Base-by-base conservation (phyloP, 1,140 invertebrate species). In the Anadara kagoshimensis region DNA sequence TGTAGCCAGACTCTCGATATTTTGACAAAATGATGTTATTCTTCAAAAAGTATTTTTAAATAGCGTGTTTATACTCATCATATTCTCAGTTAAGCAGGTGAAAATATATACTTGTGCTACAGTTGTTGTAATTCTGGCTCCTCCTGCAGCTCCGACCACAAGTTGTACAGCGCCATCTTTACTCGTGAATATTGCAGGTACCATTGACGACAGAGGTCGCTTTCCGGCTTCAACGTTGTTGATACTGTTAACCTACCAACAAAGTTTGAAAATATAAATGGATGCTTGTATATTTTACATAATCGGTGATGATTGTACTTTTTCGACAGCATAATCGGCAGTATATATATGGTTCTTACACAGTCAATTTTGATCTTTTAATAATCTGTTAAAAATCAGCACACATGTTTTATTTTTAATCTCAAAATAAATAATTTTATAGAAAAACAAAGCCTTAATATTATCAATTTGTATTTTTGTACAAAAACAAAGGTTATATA, bases 81-180 rank as follows among this genome's bases (percentile, higher is more conserved):
- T 29, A 41, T 14, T 11, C 5, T 20, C 8, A 41, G 36, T 3
- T 5, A n/a, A 45, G 4, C 16, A 11, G 49, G 12, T 22, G 24
- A 66, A 41, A 20, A 4, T 26, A 90, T 91, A 36, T 88, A 95
- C 95, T 85, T 93, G 92, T 18, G 96, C 93, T 16, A 95, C 91
- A 24, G 94, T 91, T 1, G 95, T 94, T 0, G 93, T 94, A 66
- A 99, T 99, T 85, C 94, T 94, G 0, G 95, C 94, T 0, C 97
- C 97, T 43, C 98, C 98, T n/a, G 96, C 93, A 1, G 93, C 95
- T 0, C 97, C 97, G 44, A 97, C 91, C 0, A 95, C 93, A 85
- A 98, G 88, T 69, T 92, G 92, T 0, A 85, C 94, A 74, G 95
- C 91, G 11, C 94, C 94, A 20, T 61, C 20, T 26, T 82, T 63